Evolutionary conservation across 2,888 invertebrate genomes (phyloP).

Genomic region (Petrolisthes manimaculis): DNA sequence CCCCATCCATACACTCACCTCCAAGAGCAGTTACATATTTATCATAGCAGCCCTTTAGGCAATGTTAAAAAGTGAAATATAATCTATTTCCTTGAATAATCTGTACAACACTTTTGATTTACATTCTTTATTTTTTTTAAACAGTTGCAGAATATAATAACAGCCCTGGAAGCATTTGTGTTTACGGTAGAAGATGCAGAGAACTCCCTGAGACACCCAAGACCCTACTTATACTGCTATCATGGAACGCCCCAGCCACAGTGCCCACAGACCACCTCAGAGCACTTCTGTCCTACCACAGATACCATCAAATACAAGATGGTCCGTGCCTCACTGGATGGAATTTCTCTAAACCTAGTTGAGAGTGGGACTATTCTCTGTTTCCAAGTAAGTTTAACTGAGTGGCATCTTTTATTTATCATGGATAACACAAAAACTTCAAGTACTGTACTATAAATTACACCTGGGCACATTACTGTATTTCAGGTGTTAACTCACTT

Average conservation of each 20-base stretch:
- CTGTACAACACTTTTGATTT: no score
- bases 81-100: no score
- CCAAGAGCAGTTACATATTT: no score
- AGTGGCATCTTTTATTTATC: no score
- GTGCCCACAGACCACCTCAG: conserved; percentile 79
- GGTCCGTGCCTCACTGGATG: conserved; percentile 88
- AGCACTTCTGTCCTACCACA: conserved; percentile 79
- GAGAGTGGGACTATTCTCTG: conserved; percentile 90
- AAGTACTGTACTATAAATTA: no score
- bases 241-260: conserved; percentile 81
- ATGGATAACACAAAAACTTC: no score
- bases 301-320: conserved; percentile 94
- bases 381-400: conserved; percentile 79
- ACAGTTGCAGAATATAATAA: conserved; percentile 85
- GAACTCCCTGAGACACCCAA: conserved; percentile 88
- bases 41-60: no score
- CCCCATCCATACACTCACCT: no score
- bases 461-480: no score
- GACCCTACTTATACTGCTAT: conserved; percentile 82
- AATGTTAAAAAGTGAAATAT: no score
- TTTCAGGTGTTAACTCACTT: no score
- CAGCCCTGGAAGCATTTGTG: conserved; percentile 89
- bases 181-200: conserved; percentile 89
- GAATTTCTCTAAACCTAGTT: conserved; percentile 89
- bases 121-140: no score